Conservation (phyloP, 2,888 invertebrate species). For the Isoperla grammatica region DNA sequence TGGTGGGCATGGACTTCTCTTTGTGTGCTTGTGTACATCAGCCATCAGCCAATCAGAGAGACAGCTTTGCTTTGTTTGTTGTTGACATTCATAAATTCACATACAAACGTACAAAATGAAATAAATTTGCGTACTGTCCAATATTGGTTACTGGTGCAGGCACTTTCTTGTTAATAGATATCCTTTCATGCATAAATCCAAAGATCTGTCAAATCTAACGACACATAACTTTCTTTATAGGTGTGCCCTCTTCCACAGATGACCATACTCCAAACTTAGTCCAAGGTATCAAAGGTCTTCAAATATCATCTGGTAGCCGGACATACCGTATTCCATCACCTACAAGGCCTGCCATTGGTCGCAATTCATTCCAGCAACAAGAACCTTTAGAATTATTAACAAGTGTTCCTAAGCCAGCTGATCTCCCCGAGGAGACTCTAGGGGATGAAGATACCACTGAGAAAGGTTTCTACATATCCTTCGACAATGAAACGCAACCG, state of each 20-base stretch:
- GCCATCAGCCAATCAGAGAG: no score
- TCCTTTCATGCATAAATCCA: no score
- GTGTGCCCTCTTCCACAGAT: background rate
- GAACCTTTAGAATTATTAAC: conserved; percentile 10
- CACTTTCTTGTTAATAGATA: no score
- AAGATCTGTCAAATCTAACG: background rate
- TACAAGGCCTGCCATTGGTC: conserved; percentile 64
- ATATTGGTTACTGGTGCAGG: no score
- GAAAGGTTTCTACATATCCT: conserved; percentile 90
- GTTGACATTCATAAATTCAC: no score
- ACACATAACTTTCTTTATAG: background rate
- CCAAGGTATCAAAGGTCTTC: conserved; percentile 66
- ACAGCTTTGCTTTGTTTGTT: no score
- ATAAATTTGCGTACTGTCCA: no score
- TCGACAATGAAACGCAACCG: conserved; percentile 76
- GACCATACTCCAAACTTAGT: conserved; percentile 39
- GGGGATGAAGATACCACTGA: conserved; percentile 43
- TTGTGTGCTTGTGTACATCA: no score
- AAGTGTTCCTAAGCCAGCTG: conserved; percentile 27
- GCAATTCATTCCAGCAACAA: conserved; percentile 62
- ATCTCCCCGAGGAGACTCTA: conserved; percentile 42
- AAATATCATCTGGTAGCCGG: conserved; percentile 81
- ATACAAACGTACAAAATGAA: no score
- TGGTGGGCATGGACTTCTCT: no score
- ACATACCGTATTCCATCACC: conserved; percentile 89